Percentiles rank a stretch among this genome's conserved stretches.
Conservation (phyloP, 2,797 vertebrate species). For the Pteronotus mesoamericanus region DNA sequence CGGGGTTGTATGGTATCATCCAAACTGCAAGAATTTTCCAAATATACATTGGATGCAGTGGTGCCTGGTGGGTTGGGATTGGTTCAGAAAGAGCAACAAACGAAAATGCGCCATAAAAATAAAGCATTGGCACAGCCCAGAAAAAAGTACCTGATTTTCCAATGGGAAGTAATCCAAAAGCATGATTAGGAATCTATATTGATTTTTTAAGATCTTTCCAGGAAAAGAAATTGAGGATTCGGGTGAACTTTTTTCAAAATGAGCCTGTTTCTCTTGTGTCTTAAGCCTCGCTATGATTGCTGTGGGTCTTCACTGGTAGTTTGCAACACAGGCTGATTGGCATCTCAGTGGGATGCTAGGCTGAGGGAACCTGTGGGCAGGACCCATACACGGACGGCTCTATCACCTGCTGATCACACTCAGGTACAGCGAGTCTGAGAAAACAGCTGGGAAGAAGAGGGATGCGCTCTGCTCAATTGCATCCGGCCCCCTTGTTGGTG, state of each 20-base stretch:
- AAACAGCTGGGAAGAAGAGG: background rate
- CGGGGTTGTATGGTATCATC: accelerated
- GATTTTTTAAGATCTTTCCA: background rate
- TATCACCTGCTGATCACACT: too few relatives aligned
- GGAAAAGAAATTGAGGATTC: background rate
- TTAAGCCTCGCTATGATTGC: background rate
- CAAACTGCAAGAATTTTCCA: background rate
- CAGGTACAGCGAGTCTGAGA: background rate
- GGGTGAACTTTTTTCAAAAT: background rate
- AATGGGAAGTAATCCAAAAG: background rate
- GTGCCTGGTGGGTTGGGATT: background rate
- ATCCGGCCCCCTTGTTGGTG: accelerated
- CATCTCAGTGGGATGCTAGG: background rate
- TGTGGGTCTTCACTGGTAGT: background rate
- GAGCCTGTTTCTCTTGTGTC: background rate
- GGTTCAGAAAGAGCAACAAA: background rate
- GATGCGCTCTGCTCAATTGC: too few relatives aligned
- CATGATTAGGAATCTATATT: too few relatives aligned
- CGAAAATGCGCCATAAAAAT: background rate
- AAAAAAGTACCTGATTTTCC: background rate
- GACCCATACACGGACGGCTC: accelerated
- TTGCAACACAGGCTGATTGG: background rate
- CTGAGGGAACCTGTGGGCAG: accelerated
- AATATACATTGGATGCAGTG: background rate
- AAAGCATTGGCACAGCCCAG: background rate